A percentile compares a stretch with the other conserved stretches of the same genome.
Evolutionary conservation across 2,888 invertebrate genomes (phyloP).

Genomic region (Lasioglossum lativentre): DNA sequence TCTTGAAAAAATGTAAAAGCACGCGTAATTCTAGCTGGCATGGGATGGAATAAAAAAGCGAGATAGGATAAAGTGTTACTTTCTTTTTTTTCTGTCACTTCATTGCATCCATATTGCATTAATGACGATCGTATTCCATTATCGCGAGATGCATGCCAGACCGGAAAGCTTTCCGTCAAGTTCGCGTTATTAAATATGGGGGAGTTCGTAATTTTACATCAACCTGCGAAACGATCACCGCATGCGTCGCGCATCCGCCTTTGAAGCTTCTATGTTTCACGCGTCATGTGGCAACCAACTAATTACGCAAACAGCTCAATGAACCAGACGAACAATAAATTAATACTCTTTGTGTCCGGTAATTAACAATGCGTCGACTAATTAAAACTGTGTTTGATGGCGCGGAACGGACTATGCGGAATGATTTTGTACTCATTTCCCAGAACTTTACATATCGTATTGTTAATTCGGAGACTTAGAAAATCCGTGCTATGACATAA

Average conservation of each 20-base stretch:
- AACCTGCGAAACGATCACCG: neutral
- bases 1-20: neutral
- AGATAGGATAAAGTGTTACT: neutral
- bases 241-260: conserved; percentile 20
- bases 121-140: conserved; percentile 5
- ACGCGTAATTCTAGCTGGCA: neutral
- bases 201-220: conserved; percentile 31
- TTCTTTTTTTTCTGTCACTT: neutral
- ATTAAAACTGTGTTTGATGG: conserved; percentile 11
- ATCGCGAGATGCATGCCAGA: neutral
- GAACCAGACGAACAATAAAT: conserved; percentile 56
- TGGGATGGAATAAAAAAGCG: neutral
- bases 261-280: conserved; percentile 52
- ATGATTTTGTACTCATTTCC: neutral
- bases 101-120: conserved; percentile 1
- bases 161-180: neutral
- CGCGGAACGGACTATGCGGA: neutral
- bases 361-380: conserved; percentile 41
- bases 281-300: conserved; percentile 46
- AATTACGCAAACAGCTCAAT: conserved; percentile 58
- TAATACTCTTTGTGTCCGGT: conserved; percentile 55
- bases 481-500: neutral
- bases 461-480: neutral
- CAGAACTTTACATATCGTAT: neutral
- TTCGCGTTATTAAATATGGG: neutral